phyloP scores from a whole-genome alignment of 2,113 vertebrate genomes.

The Suricata suricatta region DNA sequence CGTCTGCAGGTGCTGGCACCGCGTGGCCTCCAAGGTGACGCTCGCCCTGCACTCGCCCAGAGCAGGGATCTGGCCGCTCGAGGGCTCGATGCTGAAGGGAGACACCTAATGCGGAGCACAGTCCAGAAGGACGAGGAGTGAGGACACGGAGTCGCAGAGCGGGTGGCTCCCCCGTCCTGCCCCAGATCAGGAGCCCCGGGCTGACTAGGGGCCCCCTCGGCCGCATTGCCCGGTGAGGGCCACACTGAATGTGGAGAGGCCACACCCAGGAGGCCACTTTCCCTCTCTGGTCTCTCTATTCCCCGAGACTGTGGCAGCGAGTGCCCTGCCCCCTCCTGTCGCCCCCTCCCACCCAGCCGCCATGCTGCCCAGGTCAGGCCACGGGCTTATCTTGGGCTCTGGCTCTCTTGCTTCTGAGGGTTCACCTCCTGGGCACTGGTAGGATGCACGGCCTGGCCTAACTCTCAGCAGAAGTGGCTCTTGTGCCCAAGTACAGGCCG shows the following conservation, averaged over 20 bases:
- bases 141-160: background rate
- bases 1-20: constrained; percentile 87
- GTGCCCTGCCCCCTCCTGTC: no score
- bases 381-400: background rate
- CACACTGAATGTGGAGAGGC: background rate
- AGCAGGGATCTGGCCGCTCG: constrained; percentile 86
- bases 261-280: background rate
- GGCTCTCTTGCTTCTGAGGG: background rate
- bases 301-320: background rate
- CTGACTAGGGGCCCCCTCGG: background rate
- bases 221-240: background rate
- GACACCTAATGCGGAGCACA: constrained; percentile 77
- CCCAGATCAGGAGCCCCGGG: background rate
- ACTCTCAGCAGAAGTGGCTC: background rate
- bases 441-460: background rate
- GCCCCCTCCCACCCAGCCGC: no score
- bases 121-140: background rate
- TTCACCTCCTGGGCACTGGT: background rate
- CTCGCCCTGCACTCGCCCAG: constrained; percentile 84
- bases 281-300: background rate
- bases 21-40: constrained; percentile 84
- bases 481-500: background rate
- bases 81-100: constrained; percentile 87
- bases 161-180: background rate
- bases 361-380: background rate